phyloP scores from a whole-genome alignment of 2,113 vertebrate genomes.

The Podarcis cretensis region DNA sequence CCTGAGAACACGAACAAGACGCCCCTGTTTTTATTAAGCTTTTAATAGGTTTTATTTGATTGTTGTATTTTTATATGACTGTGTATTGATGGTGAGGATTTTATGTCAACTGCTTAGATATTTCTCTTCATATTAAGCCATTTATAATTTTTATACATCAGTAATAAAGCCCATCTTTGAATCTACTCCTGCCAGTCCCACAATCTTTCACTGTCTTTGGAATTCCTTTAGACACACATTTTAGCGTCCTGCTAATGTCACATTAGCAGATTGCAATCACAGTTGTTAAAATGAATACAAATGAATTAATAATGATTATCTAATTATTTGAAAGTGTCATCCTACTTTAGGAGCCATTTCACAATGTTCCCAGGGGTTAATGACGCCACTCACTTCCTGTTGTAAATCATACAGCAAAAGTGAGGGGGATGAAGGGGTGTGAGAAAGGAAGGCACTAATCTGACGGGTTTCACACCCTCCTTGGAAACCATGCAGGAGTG shows the following conservation, averaged over 20 bases:
- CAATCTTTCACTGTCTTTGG: conserved; percentile 6
- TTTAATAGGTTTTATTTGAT: too few species aligned
- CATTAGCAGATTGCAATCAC: neutral
- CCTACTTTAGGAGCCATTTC: conserved; percentile 31
- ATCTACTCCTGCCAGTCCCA: neutral
- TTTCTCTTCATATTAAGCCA: too few species aligned
- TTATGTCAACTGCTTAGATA: too few species aligned
- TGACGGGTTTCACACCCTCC: too few species aligned
- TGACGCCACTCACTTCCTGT: conserved; percentile 1
- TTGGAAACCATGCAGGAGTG: neutral
- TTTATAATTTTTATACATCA: too few species aligned
- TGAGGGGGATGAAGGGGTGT: accelerated
- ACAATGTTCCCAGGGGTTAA: conserved; percentile 13
- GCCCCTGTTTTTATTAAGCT: too few species aligned
- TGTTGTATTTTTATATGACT: too few species aligned
- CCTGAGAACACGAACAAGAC: too few species aligned
- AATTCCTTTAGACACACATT: neutral
- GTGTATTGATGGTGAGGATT: too few species aligned
- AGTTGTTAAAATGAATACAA: conserved; percentile 38
- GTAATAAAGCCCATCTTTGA: too few species aligned
- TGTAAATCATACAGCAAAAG: neutral
- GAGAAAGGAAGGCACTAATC: neutral
- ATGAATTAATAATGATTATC: conserved; percentile 33
- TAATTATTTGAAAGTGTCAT: conserved; percentile 25
- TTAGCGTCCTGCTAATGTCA: neutral